Evolutionary conservation across 2,888 invertebrate species (phyloP).

Genomic region (Eurytoma californica): DNA sequence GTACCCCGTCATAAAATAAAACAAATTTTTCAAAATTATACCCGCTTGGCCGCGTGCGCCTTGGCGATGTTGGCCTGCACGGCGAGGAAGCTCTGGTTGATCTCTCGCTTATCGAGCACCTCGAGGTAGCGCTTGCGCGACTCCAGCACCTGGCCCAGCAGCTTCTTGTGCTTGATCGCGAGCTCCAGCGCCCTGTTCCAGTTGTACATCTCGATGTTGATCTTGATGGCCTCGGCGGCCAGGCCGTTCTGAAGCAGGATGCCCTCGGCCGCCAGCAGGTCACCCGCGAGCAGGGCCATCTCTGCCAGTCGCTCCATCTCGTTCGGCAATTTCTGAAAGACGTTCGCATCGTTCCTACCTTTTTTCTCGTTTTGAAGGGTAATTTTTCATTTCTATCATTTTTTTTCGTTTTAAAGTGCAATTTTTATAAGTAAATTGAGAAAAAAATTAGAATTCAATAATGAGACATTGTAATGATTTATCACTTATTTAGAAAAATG

Average conservation of each 20-base stretch:
- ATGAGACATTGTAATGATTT: background rate
- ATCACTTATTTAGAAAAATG: too few relatives aligned
- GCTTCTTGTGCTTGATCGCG: slow-evolving; percentile 83
- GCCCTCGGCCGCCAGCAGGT: slow-evolving; percentile 83
- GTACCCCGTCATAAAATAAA: slow-evolving; percentile 1
- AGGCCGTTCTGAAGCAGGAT: slow-evolving; percentile 82
- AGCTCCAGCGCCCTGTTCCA: slow-evolving; percentile 88
- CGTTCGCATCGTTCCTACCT: background rate
- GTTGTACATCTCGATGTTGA: slow-evolving; percentile 83
- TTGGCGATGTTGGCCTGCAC: slow-evolving; percentile 63
- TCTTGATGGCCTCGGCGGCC: slow-evolving; percentile 83
- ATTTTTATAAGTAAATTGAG: slow-evolving; percentile 1
- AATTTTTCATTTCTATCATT: too few relatives aligned
- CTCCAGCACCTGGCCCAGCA: slow-evolving; percentile 84
- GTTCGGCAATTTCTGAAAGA: slow-evolving; percentile 75
- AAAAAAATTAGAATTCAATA: background rate
- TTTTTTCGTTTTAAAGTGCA: too few relatives aligned
- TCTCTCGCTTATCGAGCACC: slow-evolving; percentile 78
- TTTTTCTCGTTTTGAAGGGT: too few relatives aligned
- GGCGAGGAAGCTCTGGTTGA: slow-evolving; percentile 77
- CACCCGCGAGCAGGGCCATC: slow-evolving; percentile 82
- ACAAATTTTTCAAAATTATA: background rate
- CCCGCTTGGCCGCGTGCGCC: slow-evolving; percentile 40
- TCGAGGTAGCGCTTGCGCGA: slow-evolving; percentile 81
- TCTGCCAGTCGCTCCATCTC: slow-evolving; percentile 81